Base-by-base conservation (phyloP, 2,888 invertebrate species). In the Maniola hyperantus region DNA sequence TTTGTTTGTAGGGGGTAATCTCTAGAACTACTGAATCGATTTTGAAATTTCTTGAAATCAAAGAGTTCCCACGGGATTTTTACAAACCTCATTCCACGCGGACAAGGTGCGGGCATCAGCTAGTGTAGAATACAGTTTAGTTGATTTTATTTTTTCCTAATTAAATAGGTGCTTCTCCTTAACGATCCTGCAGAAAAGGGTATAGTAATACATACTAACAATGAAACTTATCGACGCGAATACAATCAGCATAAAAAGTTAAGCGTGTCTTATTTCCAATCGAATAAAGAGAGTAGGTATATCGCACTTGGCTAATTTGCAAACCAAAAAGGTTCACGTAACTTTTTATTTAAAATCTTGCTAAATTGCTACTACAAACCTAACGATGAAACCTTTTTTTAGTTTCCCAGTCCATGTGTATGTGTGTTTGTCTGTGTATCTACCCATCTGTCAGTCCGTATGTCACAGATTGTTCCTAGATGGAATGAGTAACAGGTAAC, bases 281-380 rank as follows among this genome's bases (percentile, higher is more conserved):
- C 68, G 68, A 68, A 64, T 68, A 66, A 70, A 68, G 70, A 57
- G 57, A n/a, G n/a, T n/a, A n/a, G n/a, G n/a, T 18, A 58, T 13
- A 42, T 11, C 20, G 51, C 58, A 26, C 48, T 48, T 48, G 42
- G 59, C 46, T 64, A 59, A 66, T 60, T 34, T 58, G 59, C 50
- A 66, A 63, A 66, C 63, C 48, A 67, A 51, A 55, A 61, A 57
- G 48, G 54, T 53, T 57, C 44, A 54, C n/a, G 59, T 34, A 60
- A n/a, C 46, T 53, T 44, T 65, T 59, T 58, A 44, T 65, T 65
- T 61, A 34, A 60, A 65, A 15, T 36, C 18, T 48, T 6, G 8
- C 18, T 11, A 51, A 20, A 36, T 18, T 20, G 42, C 1, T 65
- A 65, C 60, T 57, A 61, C 13, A 44, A 46, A 34, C 10, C 42